A percentile compares a stretch with the other conserved stretches of the same genome.
phyloP scores from a whole-genome alignment of 2,888 invertebrate genomes.

The Ectemnius cavifrons region DNA sequence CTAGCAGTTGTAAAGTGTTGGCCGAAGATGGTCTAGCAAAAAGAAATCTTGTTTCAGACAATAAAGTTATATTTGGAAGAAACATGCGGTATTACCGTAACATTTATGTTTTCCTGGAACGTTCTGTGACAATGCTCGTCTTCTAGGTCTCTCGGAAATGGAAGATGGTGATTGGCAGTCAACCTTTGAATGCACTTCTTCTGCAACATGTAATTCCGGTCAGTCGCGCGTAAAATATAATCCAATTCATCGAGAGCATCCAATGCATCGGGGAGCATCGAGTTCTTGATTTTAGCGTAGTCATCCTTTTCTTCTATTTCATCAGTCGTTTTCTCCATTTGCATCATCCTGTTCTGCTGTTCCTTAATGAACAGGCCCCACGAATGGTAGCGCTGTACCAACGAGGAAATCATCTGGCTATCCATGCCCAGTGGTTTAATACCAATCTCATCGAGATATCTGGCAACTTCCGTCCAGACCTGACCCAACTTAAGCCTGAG shows the following conservation, averaged over 20 bases:
- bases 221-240: conserved; percentile 76
- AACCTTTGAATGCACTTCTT: conserved; percentile 62
- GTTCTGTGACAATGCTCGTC: conserved; percentile 58
- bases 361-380: conserved; percentile 73
- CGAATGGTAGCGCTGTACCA: conserved; percentile 72
- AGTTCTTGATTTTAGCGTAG: conserved; percentile 71
- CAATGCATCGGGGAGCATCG: conserved; percentile 72
- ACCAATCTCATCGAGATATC: conserved; percentile 71
- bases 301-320: conserved; percentile 70
- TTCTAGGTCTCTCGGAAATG: conserved; percentile 46
- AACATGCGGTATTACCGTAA: conserved; percentile 57
- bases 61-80: neutral
- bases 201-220: conserved; percentile 71
- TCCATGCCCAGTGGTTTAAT: conserved; percentile 75
- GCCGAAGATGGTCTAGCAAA: conserved; percentile 39
- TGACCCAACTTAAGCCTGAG: conserved; percentile 78
- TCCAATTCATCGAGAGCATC: conserved; percentile 75
- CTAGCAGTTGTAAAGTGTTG: conserved; percentile 31
- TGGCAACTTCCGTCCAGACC: conserved; percentile 77
- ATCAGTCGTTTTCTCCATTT: conserved; percentile 67
- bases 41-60: neutral
- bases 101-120: conserved; percentile 49
- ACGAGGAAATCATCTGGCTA: conserved; percentile 69
- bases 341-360: conserved; percentile 70
- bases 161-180: conserved; percentile 51